Evolutionary conservation across 1,140 invertebrate species (phyloP).

Genomic region (Orius insidiosus): DNA sequence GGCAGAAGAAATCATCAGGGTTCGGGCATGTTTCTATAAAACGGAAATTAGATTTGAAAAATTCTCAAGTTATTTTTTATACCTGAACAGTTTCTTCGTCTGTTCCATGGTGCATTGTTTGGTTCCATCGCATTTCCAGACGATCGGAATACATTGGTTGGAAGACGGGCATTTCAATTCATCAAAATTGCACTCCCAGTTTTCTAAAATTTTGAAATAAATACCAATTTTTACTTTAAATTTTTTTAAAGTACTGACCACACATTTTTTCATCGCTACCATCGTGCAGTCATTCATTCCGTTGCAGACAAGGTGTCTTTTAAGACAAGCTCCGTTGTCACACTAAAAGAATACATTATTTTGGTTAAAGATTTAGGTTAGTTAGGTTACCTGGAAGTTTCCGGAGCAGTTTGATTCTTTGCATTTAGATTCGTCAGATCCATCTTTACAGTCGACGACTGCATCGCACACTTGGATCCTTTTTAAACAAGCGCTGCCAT

Average conservation of each 20-base stretch:
- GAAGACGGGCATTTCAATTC: conserved; percentile 34
- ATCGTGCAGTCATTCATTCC: conserved; percentile 49
- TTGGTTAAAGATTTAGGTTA: neutral
- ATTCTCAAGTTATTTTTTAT: conserved; percentile 12
- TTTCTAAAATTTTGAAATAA: conserved; percentile 21
- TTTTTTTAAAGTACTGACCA: too few relatives aligned
- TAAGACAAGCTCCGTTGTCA: conserved; percentile 50
- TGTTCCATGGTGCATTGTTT: conserved; percentile 42
- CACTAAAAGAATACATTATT: conserved; percentile 30
- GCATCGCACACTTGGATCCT: conserved; percentile 39
- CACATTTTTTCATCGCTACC: conserved; percentile 51
- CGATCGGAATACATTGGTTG: conserved; percentile 34
- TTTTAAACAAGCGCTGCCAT: conserved; percentile 36
- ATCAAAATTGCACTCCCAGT: conserved; percentile 37
- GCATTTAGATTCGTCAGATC: conserved; percentile 43
- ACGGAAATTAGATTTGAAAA: neutral
- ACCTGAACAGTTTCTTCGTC: conserved; percentile 41
- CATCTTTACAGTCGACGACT: conserved; percentile 41
- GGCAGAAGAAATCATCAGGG: conserved; percentile 35
- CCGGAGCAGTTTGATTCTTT: conserved; percentile 34
- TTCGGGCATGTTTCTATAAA: neutral
- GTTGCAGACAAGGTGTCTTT: conserved; percentile 52
- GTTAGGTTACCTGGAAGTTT: conserved; percentile 32
- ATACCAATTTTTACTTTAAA: neutral
- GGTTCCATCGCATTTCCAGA: conserved; percentile 45